A percentile compares a stretch with the other conserved stretches of the same genome.
These are phyloP conservation scores for Macroramphosus scolopax DNA, from an alignment of 2,797 vertebrate genomes.

Conservation along the genomic window DNA sequence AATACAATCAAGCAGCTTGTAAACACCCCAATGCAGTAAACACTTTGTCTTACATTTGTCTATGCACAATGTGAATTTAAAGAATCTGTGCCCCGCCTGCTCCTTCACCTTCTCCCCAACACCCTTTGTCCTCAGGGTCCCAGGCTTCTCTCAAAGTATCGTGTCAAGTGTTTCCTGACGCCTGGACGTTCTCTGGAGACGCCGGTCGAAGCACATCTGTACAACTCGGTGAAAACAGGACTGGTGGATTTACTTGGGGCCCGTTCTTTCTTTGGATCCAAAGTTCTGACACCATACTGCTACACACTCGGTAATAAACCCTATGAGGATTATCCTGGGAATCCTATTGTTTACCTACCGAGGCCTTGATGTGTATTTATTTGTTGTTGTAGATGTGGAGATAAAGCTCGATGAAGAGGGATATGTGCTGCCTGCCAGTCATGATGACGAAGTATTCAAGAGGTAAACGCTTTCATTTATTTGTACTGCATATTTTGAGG, in stretches of 20 bases:
- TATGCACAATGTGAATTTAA: too few relatives aligned
- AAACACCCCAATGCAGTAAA: too few relatives aligned
- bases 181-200: constrained; percentile 77
- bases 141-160: constrained; percentile 78
- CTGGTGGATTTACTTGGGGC: constrained; percentile 84
- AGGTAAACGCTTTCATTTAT: constrained; percentile 71
- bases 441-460: constrained; percentile 77
- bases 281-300: constrained; percentile 85
- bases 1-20: too few relatives aligned
- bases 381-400: constrained; percentile 83
- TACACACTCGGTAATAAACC: constrained; percentile 84
- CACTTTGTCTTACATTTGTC: too few relatives aligned
- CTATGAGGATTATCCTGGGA: too few relatives aligned
- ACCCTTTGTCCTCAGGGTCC: constrained; percentile 77
- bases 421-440: constrained; percentile 81
- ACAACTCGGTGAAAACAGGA: constrained; percentile 79
- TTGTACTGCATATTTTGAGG: too few relatives aligned
- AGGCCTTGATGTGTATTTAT: not conserved
- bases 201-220: constrained; percentile 75
- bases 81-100: too few relatives aligned
- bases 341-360: too few relatives aligned
- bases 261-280: constrained; percentile 84
- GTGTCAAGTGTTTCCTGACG: constrained; percentile 78
- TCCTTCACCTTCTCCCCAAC: not conserved
- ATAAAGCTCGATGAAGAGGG: constrained; percentile 91